Evolutionary conservation across 2,888 invertebrate genomes (phyloP).

Genomic region (Epinotia nisella): DNA sequence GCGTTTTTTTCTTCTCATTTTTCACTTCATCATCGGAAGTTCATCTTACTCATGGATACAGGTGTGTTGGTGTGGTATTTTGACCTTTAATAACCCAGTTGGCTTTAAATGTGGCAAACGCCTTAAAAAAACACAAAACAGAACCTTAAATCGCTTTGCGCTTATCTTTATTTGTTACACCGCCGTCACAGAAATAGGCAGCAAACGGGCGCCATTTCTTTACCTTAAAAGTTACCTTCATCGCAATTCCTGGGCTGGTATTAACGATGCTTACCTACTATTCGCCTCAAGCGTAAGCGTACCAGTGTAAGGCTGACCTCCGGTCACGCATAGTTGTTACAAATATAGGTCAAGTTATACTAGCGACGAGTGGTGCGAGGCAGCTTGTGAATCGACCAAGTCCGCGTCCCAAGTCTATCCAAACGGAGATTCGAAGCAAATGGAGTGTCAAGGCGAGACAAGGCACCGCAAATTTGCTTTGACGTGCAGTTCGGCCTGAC

Average conservation of each 20-base stretch:
- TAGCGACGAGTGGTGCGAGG: neutral
- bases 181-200: constrained; percentile 1
- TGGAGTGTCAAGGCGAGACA: constrained; percentile 39
- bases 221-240: constrained; percentile 23
- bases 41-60: too few species aligned
- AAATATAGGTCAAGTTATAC: neutral
- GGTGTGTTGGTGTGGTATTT: too few species aligned
- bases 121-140: neutral
- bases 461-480: constrained; percentile 33
- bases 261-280: neutral
- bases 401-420: constrained; percentile 20
- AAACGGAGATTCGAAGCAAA: constrained; percentile 28
- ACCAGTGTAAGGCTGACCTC: neutral
- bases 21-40: too few species aligned
- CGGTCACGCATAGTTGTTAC: neutral
- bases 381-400: neutral
- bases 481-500: constrained; percentile 25
- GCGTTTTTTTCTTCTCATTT: too few species aligned
- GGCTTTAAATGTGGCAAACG: neutral
- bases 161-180: constrained; percentile 22
- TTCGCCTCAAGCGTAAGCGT: neutral
- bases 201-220: constrained; percentile 6
- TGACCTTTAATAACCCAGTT: too few species aligned
- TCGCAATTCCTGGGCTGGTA: constrained; percentile 8
- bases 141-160: neutral